A percentile compares a stretch with the other conserved stretches of the same genome.
phyloP scores from a whole-genome alignment of 2,797 vertebrate species.

The Tinamus major region DNA sequence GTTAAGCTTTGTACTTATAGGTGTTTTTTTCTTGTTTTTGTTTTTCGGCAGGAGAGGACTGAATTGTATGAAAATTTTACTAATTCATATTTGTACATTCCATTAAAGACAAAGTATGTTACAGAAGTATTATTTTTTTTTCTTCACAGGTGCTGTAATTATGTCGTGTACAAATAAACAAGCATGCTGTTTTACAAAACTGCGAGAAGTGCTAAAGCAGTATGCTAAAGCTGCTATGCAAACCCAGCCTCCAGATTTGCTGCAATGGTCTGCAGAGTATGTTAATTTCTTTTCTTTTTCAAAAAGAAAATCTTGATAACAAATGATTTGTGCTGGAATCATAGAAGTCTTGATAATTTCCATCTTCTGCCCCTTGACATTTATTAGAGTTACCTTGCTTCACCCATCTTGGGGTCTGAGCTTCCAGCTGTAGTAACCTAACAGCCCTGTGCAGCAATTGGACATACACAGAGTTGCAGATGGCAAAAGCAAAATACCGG shows the following conservation, averaged over 20 bases:
- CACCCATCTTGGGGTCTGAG: background rate
- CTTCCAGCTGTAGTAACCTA: background rate
- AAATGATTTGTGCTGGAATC: background rate
- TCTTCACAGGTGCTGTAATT: conserved; percentile 53
- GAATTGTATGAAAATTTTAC: background rate
- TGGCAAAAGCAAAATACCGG: background rate
- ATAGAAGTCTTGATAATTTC: background rate
- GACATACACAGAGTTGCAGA: background rate
- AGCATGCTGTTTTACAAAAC: conserved; percentile 72
- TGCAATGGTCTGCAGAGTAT: conserved; percentile 75
- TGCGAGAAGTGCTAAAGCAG: conserved; percentile 77
- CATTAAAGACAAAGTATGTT: background rate
- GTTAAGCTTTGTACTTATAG: too few relatives aligned
- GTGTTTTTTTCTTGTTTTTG: too few relatives aligned
- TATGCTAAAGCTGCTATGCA: conserved; percentile 79
- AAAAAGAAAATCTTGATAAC: background rate
- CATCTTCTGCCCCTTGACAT: background rate
- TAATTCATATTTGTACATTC: background rate
- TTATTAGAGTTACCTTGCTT: background rate
- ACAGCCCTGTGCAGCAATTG: background rate
- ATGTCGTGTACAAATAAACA: conserved; percentile 69
- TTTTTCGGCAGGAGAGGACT: background rate
- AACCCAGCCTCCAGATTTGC: conserved; percentile 75
- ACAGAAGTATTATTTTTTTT: background rate
- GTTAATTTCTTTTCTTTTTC: background rate